A percentile compares a stretch with the other conserved stretches of the same genome.
Conservation (phyloP, 2,113 vertebrate species). For the Mormoops blainvillei region DNA sequence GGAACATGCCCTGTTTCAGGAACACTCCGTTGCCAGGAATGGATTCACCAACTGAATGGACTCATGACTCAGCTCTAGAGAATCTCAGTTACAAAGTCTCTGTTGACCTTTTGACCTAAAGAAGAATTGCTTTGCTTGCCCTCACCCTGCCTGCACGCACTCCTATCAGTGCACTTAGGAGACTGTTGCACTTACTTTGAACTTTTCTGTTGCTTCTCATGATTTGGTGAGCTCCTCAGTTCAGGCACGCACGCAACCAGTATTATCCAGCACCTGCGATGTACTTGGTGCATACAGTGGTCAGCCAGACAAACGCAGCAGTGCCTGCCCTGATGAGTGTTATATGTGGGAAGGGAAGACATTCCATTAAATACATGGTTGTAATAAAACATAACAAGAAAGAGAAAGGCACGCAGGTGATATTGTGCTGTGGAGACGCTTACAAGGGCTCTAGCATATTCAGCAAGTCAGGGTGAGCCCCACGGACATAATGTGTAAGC, state of each 20-base stretch:
- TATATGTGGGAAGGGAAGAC: neutral
- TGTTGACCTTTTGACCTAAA: neutral
- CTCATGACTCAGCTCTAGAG: neutral
- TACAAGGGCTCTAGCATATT: neutral
- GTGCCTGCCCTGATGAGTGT: neutral
- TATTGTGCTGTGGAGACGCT: neutral
- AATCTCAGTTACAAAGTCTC: neutral
- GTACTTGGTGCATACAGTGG: rapidly evolving
- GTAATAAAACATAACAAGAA: neutral
- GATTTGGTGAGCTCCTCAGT: neutral
- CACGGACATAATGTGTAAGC: neutral
- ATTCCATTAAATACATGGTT: rapidly evolving
- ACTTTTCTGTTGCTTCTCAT: no score
- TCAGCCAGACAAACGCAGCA: neutral
- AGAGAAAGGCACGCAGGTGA: neutral
- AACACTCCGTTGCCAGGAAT: neutral
- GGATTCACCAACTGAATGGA: neutral
- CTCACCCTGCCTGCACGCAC: rapidly evolving
- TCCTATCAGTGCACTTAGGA: rapidly evolving
- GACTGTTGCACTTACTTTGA: neutral
- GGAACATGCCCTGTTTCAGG: neutral
- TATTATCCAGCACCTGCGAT: neutral
- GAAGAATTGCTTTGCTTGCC: neutral
- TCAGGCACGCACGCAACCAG: neutral
- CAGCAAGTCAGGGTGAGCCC: neutral